A percentile compares a stretch with the other conserved stretches of the same genome.
Evolutionary conservation across 1,140 invertebrate genomes (phyloP).

Genomic region (Pseudomyrmex gracilis): DNA sequence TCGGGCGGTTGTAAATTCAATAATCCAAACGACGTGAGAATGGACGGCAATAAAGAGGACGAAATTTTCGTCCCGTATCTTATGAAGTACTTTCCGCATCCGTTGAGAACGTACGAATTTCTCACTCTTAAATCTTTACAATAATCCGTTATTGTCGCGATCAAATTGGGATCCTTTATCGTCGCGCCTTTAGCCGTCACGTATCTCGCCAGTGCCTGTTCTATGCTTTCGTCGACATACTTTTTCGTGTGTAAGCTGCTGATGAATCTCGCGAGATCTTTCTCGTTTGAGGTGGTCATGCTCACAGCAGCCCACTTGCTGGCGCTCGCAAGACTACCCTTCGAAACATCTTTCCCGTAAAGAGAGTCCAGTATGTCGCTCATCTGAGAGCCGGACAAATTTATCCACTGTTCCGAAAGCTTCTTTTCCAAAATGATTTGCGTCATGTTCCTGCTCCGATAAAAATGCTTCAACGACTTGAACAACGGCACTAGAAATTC

Average conservation of each 20-base stretch:
- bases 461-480: slow-evolving; percentile 86
- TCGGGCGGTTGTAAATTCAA: slow-evolving; percentile 88
- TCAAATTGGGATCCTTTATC: slow-evolving; percentile 86
- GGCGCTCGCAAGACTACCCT: slow-evolving; percentile 83
- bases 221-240: slow-evolving; percentile 82
- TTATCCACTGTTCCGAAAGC: slow-evolving; percentile 86
- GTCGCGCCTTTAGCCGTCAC: slow-evolving; percentile 85
- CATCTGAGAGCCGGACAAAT: slow-evolving; percentile 86
- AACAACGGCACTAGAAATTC: slow-evolving; percentile 87
- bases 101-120: slow-evolving; percentile 87
- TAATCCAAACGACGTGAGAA: slow-evolving; percentile 88
- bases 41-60: slow-evolving; percentile 86
- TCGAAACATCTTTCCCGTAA: slow-evolving; percentile 46
- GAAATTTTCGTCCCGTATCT: slow-evolving; percentile 85
- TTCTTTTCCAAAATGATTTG: slow-evolving; percentile 88
- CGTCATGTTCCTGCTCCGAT: slow-evolving; percentile 88
- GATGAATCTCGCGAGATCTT: slow-evolving; percentile 87
- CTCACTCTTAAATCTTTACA: slow-evolving; percentile 87
- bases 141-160: slow-evolving; percentile 88
- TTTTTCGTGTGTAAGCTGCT: slow-evolving; percentile 86
- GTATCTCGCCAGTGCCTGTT: slow-evolving; percentile 88
- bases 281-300: slow-evolving; percentile 87
- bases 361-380: slow-evolving; percentile 86
- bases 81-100: slow-evolving; percentile 87
- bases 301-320: slow-evolving; percentile 88